Base-by-base conservation (phyloP, 2,888 invertebrate species). In the Microctonus hyperodae region DNA sequence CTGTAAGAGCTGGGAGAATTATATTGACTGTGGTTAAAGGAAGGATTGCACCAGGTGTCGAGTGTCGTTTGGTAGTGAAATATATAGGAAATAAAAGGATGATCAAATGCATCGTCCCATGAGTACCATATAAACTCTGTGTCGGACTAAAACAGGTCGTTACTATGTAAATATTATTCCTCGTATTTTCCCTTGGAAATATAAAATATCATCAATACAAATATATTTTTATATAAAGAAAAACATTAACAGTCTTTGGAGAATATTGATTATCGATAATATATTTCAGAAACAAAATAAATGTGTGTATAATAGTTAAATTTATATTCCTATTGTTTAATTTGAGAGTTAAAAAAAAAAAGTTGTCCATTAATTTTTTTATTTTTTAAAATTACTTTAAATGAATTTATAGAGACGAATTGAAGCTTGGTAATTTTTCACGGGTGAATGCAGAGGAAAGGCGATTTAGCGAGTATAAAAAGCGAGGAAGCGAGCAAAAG, bases 1-100 rank as follows among this genome's bases (percentile, higher is more conserved):
- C 16, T 20, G 20, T 59, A 28, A 40, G 44, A 44, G 7, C 44
- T n/a, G n/a, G n/a, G n/a, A n/a, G 16, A 20, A 16, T n/a, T 11
- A 51, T n/a, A n/a, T n/a, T n/a, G 48, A 48, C 50, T 33, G 50
- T 61, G n/a, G 48, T 64, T 28, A 65, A 50, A n/a, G n/a, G 64
- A 70, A 70, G 68, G 67, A 69, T 66, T 69, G 68, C 65, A 63
- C 65, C 68, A 69, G 68, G 65, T 69, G 67, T 28, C 64, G 69
- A 69, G 66, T 64, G 64, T 37, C 31, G 16, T n/a, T 44, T 44
- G 16, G 16, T 44, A n/a, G 4, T n/a, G 16, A 6, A 16, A 44
- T n/a, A n/a, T n/a, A n/a, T 16, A n/a, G 16, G 16, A 44, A 16
- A 44, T 20, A 16, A 9, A 16, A 16, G 16, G 20, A 16, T 44